Percentiles rank a stretch among this genome's conserved stretches.
Evolutionary conservation across 2,888 invertebrate species (phyloP).

Genomic region (Melinopterus prodromus): DNA sequence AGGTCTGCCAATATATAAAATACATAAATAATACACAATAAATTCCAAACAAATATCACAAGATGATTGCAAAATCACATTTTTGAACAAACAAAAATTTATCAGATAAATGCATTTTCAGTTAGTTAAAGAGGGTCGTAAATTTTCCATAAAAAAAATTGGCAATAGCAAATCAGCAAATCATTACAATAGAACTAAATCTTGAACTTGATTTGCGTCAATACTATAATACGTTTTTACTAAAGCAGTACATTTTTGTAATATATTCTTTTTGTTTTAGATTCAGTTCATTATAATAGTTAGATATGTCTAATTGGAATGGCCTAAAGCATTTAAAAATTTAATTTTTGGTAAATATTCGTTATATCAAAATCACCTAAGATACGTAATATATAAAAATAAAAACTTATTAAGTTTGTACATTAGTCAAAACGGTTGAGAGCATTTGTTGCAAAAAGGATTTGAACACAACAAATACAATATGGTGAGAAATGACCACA

Average conservation of each 20-base stretch:
- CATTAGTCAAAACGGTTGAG: too few species aligned
- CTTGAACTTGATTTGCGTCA: not conserved
- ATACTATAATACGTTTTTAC: not conserved
- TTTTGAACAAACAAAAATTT: not conserved
- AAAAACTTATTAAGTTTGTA: too few species aligned
- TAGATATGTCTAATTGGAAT: slow-evolving; percentile 4
- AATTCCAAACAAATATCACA: not conserved
- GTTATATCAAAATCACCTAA: not conserved
- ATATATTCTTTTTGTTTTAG: not conserved
- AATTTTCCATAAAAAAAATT: not conserved
- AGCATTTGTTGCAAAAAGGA: too few species aligned
- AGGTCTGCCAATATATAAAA: not conserved
- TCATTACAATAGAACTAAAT: not conserved
- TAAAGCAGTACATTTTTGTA: not conserved
- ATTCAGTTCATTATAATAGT: not conserved
- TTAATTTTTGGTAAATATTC: not conserved
- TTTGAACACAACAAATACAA: too few species aligned
- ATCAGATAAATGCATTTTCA: not conserved
- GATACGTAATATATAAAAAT: too few species aligned
- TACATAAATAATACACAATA: not conserved
- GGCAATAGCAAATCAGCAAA: not conserved
- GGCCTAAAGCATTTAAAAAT: not conserved
- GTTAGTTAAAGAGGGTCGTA: not conserved
- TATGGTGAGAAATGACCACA: too few species aligned
- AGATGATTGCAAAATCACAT: not conserved